Evolutionary conservation across 1,140 invertebrate genomes (phyloP), one percentile per base, ranked within the genome.

Genomic region (Drosophila parvula): DNA sequence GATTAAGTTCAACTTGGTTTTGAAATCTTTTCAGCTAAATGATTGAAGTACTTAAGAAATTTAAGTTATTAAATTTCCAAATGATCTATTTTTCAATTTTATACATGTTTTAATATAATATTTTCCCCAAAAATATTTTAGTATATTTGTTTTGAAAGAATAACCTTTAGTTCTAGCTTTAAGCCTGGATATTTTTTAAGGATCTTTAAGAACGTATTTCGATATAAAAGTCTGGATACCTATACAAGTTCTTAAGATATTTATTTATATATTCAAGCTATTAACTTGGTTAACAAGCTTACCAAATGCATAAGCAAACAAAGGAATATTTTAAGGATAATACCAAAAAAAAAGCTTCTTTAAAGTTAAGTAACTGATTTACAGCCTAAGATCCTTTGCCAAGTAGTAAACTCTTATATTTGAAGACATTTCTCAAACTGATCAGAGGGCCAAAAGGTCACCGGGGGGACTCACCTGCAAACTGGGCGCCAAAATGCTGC

Each of bases 401-500:
- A 45, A 45, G 11, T 22, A 22, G 22, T 3, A 22, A 1, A 22
- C 1, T 45, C n/a, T 1, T 2, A 2, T 28, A 3, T 14, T 53
- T 36, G 22, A 1, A 34, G 4, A 36, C 6, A 36, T 3, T n/a
- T 30, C 22, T 5, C 5, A 14, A 36, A 4, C 2, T 14, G 1
- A 22, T 22, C 3, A 9, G 16, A 0, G 2, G 11, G 5, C 3
- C n/a, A n/a, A 36, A 11, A 7, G 4, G 10, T 14, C 4, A 12
- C 36, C 36, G 12, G 36, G 12, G 18, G 7, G n/a, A 91, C 91
- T 91, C 69, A 92, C 91, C 91, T 78, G 86, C 90, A 65, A 92
- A 92, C 69, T 92, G 91, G 5, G 81, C 80, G 11, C 85, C 86
- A 38, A 92, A 92, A 60, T 92, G 91, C 61, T 92, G 91, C 55